Evolutionary conservation across 2,113 vertebrate genomes (phyloP).

Genomic region (Ammodytes marinus): DNA sequence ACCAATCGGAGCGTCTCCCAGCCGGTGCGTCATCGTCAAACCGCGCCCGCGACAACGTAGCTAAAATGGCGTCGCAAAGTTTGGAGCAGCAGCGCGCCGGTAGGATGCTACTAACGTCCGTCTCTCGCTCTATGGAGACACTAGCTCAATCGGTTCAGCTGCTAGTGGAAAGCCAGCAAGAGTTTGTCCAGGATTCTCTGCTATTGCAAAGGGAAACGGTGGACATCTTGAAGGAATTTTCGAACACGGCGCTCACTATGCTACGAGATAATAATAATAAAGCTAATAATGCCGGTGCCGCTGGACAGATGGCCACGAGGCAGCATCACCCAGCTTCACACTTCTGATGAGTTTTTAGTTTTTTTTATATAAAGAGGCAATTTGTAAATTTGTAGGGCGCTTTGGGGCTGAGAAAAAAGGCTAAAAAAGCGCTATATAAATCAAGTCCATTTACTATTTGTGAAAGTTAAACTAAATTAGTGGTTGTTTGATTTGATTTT

Average conservation of each 20-base stretch:
- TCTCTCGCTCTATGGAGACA: constrained; percentile 82
- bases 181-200: constrained; percentile 83
- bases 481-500: too few species aligned
- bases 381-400: too few species aligned
- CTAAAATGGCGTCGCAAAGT: constrained; percentile 77
- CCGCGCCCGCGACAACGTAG: constrained; percentile 49
- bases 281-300: constrained; percentile 55
- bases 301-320: background rate
- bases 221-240: constrained; percentile 82
- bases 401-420: too few species aligned
- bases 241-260: constrained; percentile 76
- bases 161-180: constrained; percentile 84
- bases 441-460: too few species aligned
- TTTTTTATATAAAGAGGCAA: too few species aligned
- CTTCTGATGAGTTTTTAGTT: constrained; percentile 36
- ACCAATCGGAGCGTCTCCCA: constrained; percentile 33
- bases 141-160: constrained; percentile 81
- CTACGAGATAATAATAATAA: constrained; percentile 75
- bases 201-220: constrained; percentile 82
- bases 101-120: constrained; percentile 76
- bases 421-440: too few species aligned
- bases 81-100: constrained; percentile 83
- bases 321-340: constrained; percentile 25
- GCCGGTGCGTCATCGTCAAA: background rate
- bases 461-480: too few species aligned